These are phyloP conservation scores for Rapana venosa DNA, from an alignment of 2,888 invertebrate genomes.

Conservation along the genomic window DNA sequence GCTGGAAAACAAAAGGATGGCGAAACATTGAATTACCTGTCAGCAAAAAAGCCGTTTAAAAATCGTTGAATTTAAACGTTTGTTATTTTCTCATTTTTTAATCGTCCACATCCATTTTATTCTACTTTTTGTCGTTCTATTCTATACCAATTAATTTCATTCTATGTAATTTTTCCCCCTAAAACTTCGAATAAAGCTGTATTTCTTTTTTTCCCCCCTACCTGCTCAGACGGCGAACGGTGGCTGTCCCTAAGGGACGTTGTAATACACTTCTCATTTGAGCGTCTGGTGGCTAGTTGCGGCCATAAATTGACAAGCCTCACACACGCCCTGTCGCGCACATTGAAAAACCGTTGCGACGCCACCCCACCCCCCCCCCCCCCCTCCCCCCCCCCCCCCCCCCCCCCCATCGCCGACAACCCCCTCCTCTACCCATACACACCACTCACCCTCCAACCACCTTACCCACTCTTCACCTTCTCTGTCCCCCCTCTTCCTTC, in stretches of 20 bases:
- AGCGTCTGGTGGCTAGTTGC: neutral
- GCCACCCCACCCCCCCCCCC: neutral
- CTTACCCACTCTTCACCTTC: neutral
- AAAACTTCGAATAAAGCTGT: too few relatives aligned
- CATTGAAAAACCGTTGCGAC: neutral
- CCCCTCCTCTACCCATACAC: neutral
- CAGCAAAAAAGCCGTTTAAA: too few relatives aligned
- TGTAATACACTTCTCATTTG: slow-evolving; percentile 5
- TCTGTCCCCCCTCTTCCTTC: neutral
- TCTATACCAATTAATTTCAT: too few relatives aligned
- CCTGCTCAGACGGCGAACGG: too few relatives aligned
- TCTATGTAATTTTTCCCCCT: too few relatives aligned
- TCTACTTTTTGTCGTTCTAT: neutral
- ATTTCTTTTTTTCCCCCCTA: too few relatives aligned
- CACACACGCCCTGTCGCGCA: neutral
- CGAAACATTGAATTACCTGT: too few relatives aligned
- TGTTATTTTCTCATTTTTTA: too few relatives aligned
- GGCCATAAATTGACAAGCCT: neutral
- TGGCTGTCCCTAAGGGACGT: neutral
- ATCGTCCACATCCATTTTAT: neutral
- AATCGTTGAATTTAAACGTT: too few relatives aligned
- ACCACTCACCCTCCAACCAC: neutral
- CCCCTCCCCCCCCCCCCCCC: neutral
- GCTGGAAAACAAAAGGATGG: too few relatives aligned
- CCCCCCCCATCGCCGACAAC: neutral